Evolutionary conservation across 1,140 invertebrate species (phyloP).

Genomic region (Varroa destructor): DNA sequence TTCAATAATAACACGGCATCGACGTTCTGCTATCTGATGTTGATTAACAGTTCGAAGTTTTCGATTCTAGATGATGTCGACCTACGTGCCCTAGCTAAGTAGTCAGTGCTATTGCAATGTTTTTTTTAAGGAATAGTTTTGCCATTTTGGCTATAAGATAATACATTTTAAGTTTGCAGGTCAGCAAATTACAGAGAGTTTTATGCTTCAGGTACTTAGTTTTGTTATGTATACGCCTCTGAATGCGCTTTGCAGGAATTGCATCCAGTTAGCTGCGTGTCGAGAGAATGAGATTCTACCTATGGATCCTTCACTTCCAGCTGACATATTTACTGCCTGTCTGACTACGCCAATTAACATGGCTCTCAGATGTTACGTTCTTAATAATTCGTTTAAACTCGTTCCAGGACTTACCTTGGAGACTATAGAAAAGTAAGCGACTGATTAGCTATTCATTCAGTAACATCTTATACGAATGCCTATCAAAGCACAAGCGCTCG

Average conservation of each 20-base stretch:
- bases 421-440: constrained; percentile 68
- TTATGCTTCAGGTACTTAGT: no score
- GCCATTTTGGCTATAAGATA: no score
- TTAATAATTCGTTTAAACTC: constrained; percentile 66
- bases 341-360: constrained; percentile 96
- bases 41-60: no score
- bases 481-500: constrained; percentile 28
- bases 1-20: no score
- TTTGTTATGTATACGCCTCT: no score
- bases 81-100: no score
- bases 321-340: constrained; percentile 94
- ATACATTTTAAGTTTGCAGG: no score
- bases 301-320: constrained; percentile 95
- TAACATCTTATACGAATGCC: not conserved
- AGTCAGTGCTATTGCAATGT: no score
- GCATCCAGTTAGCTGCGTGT: constrained; percentile 92
- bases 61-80: no score
- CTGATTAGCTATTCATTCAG: constrained; percentile 9
- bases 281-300: constrained; percentile 77
- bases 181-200: no score
- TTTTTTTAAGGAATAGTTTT: no score
- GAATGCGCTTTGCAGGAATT: constrained; percentile 56
- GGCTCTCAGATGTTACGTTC: constrained; percentile 75
- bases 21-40: no score
- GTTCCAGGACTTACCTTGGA: constrained; percentile 65